Base-by-base conservation (phyloP, 2,888 invertebrate genomes). In the Oscheius onirici region DNA sequence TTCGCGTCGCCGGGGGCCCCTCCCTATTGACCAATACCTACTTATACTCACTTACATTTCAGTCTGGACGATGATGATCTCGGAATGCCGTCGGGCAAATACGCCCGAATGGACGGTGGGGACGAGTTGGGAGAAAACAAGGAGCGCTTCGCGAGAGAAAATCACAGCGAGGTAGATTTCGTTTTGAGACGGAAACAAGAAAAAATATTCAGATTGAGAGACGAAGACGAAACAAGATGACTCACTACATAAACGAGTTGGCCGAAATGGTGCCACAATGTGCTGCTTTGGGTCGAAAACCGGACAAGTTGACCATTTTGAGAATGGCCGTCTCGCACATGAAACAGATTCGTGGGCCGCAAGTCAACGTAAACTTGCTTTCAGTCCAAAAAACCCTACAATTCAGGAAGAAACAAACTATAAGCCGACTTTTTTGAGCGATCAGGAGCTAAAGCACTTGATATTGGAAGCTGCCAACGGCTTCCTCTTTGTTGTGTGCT, bases 291-390 rank as follows among this genome's bases (percentile, higher is more conserved):
- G 97, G 97, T 69, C 92, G 97, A 82, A 99, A 99, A 89, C 97
- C 97, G 63, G 99, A 99, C 91, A 99, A 99, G 90, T 92, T 99
- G 78, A 99, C 97, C 85, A 97, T 99, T 89, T 92, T 99, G 76
- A 92, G 99, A 87, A 97, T 99, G 97, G 97, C 99, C 58, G 97
- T 99, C 73, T 95, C 97, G 22, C 97, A 99, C 89, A 99, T 99
- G 97, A 97, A 97, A 90, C 94, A 94, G 68, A 91, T 97, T 61
- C 69, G 80, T 11, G 80, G 80, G 22, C 69, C 57, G 5, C 67
- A 73, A 13, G 20, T 54, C 15, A 40, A 51, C 13, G 58, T 91
- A 96, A 91, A 97, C 95, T 94, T 88, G 22, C 13, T 22, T 41
- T 58, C 15, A 2, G n/a, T 34, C 43, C 26, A 28, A 15, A 52